These are phyloP conservation scores for Holcopasites calliopsidis DNA, from an alignment of 1,140 invertebrate species.

Conservation along the genomic window DNA sequence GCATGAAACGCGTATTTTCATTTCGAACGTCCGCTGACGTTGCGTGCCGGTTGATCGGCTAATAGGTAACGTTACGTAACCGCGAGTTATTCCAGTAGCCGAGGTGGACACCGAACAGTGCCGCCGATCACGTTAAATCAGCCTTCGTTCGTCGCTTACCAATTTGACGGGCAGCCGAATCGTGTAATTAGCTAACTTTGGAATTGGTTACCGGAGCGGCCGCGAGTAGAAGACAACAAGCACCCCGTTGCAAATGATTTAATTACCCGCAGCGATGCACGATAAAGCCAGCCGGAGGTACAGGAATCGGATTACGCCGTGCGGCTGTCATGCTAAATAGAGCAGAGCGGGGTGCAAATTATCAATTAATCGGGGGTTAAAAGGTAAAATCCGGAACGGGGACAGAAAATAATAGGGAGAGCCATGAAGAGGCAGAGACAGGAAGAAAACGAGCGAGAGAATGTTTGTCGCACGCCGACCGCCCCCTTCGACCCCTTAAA, in stretches of 20 bases:
- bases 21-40: background rate
- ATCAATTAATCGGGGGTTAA: too few relatives aligned
- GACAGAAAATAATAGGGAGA: background rate
- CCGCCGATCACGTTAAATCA: background rate
- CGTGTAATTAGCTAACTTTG: too few relatives aligned
- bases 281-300: background rate
- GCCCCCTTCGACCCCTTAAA: conserved; percentile 63
- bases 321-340: background rate
- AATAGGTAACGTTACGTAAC: background rate
- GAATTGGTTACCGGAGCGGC: too few relatives aligned
- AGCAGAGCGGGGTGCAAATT: background rate
- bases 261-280: conserved; percentile 1
- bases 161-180: too few relatives aligned
- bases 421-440: background rate
- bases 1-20: background rate
- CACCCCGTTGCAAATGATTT: too few relatives aligned
- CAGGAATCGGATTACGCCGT: background rate
- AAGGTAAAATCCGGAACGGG: background rate
- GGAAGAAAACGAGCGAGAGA: background rate
- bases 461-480: conserved; percentile 38
- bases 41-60: conserved; percentile 2
- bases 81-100: background rate
- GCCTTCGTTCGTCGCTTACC: background rate
- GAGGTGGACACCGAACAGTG: background rate
- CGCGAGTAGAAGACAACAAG: too few relatives aligned